A percentile compares a stretch with the other conserved stretches of the same genome.
Evolutionary conservation across 2,113 vertebrate species (phyloP).

Genomic region (Triplophysa tibetana): DNA sequence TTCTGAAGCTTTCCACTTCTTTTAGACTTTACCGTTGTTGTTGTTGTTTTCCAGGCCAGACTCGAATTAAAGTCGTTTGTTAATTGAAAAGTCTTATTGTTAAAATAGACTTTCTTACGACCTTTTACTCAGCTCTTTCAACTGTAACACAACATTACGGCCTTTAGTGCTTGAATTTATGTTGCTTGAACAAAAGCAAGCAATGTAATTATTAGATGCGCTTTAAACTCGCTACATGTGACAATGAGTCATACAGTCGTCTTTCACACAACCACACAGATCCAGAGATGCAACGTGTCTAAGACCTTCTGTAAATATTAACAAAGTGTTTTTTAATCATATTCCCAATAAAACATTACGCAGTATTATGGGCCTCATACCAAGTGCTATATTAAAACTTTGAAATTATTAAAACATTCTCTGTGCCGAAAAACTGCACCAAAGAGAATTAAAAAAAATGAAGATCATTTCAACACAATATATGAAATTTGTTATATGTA

Average conservation of each 20-base stretch:
- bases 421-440: no score
- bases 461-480: no score
- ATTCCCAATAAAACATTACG: not conserved
- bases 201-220: not conserved
- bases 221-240: not conserved
- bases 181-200: no score
- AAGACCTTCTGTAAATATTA: no score
- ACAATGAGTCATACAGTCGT: no score
- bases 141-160: not conserved
- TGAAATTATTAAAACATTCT: no score
- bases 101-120: not conserved
- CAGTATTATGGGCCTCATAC: not conserved
- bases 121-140: not conserved
- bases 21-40: not conserved
- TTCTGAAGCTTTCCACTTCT: not conserved
- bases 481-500: no score
- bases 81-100: not conserved
- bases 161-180: not conserved
- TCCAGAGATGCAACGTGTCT: no score
- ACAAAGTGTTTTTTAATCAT: not conserved
- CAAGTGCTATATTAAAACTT: not conserved
- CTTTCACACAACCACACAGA: no score
- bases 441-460: no score
- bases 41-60: not conserved
- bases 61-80: no score